Conservation (phyloP, 2,888 invertebrate genomes). For the Mesorhabditis belari region DNA sequence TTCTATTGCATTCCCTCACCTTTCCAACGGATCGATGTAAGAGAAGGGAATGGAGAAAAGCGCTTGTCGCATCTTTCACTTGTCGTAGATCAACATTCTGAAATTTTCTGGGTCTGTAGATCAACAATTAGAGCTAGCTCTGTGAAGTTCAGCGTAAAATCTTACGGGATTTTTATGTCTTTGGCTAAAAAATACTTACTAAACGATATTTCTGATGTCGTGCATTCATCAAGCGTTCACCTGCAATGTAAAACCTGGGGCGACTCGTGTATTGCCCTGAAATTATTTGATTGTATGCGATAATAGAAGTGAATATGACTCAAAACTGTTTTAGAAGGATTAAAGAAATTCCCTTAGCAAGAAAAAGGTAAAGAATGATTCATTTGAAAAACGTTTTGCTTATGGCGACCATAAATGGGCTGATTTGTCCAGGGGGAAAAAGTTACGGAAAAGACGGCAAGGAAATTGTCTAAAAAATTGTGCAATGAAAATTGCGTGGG, state of each 20-base stretch:
- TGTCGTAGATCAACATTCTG: slow-evolving; percentile 57
- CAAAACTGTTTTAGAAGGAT: no score
- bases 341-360: no score
- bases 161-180: background rate
- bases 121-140: background rate
- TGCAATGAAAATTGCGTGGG: no score
- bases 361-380: no score
- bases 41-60: slow-evolving; percentile 58
- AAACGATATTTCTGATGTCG: slow-evolving; percentile 46
- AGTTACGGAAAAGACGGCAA: no score
- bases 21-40: slow-evolving; percentile 58
- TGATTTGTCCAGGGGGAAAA: no score
- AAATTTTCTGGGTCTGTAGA: slow-evolving; percentile 6
- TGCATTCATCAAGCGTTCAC: slow-evolving; percentile 44
- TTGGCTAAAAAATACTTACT: slow-evolving; percentile 27
- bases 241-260: background rate
- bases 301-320: no score
- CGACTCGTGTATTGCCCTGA: background rate
- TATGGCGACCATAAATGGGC: no score
- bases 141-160: background rate
- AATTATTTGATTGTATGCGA: no score
- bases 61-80: slow-evolving; percentile 53
- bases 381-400: no score
- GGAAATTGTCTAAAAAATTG: no score
- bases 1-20: slow-evolving; percentile 50